phyloP scores from a whole-genome alignment of 2,113 vertebrate species.

The Anseranas semipalmata region DNA sequence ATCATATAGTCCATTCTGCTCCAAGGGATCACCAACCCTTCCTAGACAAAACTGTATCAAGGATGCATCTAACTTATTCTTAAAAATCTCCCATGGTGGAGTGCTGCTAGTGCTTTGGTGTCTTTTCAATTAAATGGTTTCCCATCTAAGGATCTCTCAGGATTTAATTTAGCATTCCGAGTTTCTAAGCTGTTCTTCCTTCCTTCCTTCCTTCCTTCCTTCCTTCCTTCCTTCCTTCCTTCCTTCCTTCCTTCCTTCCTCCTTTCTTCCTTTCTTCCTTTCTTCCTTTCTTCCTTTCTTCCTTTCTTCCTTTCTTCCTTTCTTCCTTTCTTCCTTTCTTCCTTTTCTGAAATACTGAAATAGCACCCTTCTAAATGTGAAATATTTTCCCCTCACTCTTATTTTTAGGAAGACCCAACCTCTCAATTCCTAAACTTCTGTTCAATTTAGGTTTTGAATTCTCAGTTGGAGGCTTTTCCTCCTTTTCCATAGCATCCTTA shows the following conservation, averaged over 20 bases:
- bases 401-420: not conserved
- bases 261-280: no score
- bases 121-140: not conserved
- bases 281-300: no score
- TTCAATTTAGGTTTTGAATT: not conserved
- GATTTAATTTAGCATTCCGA: not conserved
- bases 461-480: not conserved
- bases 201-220: no score
- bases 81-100: not conserved
- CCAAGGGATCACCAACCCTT: not conserved
- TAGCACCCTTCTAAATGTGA: not conserved
- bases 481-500: not conserved
- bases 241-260: no score
- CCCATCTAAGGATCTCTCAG: not conserved
- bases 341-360: not conserved
- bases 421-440: not conserved
- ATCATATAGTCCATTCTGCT: not conserved
- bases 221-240: no score
- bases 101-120: not conserved
- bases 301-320: no score
- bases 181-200: not conserved
- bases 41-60: not conserved
- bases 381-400: not conserved
- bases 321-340: no score
- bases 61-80: not conserved